Evolutionary conservation across 2,797 vertebrate species (phyloP), one percentile per base, ranked within the genome.

Genomic region (Dermochelys coriacea): DNA sequence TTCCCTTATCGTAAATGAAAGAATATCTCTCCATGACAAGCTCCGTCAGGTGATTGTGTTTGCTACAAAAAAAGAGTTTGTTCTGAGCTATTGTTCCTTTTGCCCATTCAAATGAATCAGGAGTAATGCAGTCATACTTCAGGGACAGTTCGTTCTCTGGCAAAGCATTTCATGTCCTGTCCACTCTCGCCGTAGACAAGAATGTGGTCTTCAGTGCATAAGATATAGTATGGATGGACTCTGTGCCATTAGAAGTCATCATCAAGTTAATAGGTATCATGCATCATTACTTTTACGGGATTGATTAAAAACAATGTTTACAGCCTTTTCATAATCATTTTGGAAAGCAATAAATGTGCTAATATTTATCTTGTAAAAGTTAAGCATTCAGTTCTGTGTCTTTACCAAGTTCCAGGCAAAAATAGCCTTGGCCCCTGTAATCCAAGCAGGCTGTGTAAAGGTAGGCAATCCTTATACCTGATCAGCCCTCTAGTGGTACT

Each of bases 51-150:
- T 89, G 94, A 95, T 93, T 95, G 94, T 34, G 85, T 93, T 93
- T 88, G 8, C 37, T 85, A 81, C 47, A 80, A 94, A 93, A 93
- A 92, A 64, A 84, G 49, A 41, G 31, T 91, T 91, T 96, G 80
- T 94, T 94, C 88, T 91, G 75, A 90, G 80, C 52, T 94, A 77
- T 89, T 94, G 85, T 93, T 95, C 82, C 21, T 1, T 51, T 83
- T 92, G 82, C 93, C 96, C 89, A 94, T 94, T 95, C 90, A 94
- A 91, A 96, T 91, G 95, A 96, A 94, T 93, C 88, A 96, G 49
- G 55, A 55, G 12, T 96, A 96, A 97, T 93, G 82, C 71, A 88
- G 52, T 75, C 27, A 8, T 29, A 3, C 91, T 78, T 93, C 68
- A 78, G 57, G 85, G 59, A 64, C 31, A 94, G 92, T 94, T 94